A percentile compares a stretch with the other conserved stretches of the same genome.
phyloP scores from a whole-genome alignment of 2,888 invertebrate species.

The Hymenopus coronatus region DNA sequence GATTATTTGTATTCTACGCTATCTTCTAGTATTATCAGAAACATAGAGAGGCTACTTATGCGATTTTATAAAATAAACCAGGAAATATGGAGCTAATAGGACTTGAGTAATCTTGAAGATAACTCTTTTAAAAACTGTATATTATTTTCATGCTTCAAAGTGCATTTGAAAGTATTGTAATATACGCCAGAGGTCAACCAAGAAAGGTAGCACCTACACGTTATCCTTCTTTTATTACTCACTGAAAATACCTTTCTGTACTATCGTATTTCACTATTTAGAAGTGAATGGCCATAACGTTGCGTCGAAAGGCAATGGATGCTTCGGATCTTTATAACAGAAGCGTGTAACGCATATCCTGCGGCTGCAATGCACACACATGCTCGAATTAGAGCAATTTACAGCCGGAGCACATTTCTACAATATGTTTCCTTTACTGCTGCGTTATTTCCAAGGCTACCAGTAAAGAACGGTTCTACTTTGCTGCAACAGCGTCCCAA shows the following conservation, averaged over 20 bases:
- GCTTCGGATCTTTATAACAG: background rate
- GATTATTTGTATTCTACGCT: too few relatives aligned
- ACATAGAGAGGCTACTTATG: rapidly evolving
- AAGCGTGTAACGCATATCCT: background rate
- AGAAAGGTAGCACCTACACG: background rate
- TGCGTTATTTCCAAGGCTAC: background rate
- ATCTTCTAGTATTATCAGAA: too few relatives aligned
- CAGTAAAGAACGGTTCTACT: background rate
- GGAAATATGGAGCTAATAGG: too few relatives aligned
- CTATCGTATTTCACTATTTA: background rate
- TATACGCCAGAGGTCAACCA: background rate
- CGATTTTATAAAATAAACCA: too few relatives aligned
- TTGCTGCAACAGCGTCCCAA: background rate
- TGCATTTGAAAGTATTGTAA: too few relatives aligned
- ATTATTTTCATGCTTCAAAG: too few relatives aligned
- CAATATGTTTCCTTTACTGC: constrained; percentile 29
- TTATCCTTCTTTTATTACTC: background rate
- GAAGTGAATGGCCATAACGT: background rate
- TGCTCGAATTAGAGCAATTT: constrained; percentile 26
- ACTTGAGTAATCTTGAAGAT: too few relatives aligned
- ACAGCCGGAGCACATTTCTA: constrained; percentile 25
- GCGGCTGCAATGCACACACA: background rate
- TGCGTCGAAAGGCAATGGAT: background rate
- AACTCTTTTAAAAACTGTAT: too few relatives aligned
- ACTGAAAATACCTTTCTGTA: background rate